These are phyloP conservation scores for Caenorhabditis uteleia DNA, from an alignment of 2,888 invertebrate genomes.

Conservation along the genomic window DNA sequence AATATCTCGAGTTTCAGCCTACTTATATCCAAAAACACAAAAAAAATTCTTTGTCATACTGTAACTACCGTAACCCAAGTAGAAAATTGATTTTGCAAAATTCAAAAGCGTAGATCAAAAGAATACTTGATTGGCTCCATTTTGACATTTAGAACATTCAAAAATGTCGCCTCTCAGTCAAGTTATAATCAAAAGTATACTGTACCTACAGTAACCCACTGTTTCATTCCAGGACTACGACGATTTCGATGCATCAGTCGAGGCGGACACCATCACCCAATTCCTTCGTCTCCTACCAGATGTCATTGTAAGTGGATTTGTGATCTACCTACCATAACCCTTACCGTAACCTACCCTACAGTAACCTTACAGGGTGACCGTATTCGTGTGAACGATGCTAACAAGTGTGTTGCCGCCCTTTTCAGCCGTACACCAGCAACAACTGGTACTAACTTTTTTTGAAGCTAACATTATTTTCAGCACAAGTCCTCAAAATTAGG, in stretches of 20 bases:
- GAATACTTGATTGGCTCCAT: too few species aligned
- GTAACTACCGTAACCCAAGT: too few species aligned
- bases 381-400: conserved; percentile 37
- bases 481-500: background rate
- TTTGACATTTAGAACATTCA: too few species aligned
- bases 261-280: conserved; percentile 52
- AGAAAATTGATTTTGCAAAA: background rate
- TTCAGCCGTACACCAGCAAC: conserved; percentile 21
- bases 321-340: background rate
- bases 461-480: background rate
- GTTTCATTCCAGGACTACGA: conserved; percentile 56
- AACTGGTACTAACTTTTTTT: background rate
- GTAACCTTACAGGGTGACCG: conserved; percentile 29
- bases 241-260: conserved; percentile 60
- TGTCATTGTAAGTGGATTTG: conserved; percentile 33
- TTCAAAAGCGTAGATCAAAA: background rate
- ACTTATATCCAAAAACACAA: too few species aligned
- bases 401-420: conserved; percentile 38
- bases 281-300: conserved; percentile 54
- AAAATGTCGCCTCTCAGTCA: too few species aligned
- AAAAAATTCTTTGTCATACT: too few species aligned
- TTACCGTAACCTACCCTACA: background rate
- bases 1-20: too few species aligned
- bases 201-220: too few species aligned
- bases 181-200: too few species aligned